Percentiles rank a stretch among this genome's conserved stretches.
Evolutionary conservation across 2,113 vertebrate genomes (phyloP).

Genomic region (Dolichallabes microphthalmus): DNA sequence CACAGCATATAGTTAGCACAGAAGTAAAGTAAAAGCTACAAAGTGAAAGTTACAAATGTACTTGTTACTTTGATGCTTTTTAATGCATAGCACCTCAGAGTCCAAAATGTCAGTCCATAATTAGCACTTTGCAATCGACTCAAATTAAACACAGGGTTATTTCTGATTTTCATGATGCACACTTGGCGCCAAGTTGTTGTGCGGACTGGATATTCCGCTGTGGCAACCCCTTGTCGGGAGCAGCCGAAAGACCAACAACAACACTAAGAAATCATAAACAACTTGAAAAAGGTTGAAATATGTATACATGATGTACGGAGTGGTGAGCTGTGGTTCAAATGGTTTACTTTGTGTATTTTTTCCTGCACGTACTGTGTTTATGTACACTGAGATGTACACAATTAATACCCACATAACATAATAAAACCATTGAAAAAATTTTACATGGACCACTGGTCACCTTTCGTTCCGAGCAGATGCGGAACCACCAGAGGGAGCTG

Average conservation of each 20-base stretch:
- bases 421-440: background rate
- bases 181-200: no score
- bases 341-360: background rate
- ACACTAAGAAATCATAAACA: background rate
- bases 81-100: background rate
- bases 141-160: background rate
- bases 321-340: background rate
- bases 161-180: background rate
- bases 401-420: background rate
- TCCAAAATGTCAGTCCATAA: no score
- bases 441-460: background rate
- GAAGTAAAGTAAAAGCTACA: no score
- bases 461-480: background rate
- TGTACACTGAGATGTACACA: background rate
- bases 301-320: background rate
- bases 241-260: no score
- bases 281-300: background rate
- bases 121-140: background rate
- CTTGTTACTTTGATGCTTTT: background rate
- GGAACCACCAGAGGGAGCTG: conserved; percentile 18
- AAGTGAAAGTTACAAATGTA: background rate
- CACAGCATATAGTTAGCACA: background rate
- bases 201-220: no score
- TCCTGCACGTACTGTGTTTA: background rate
- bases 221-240: no score